phyloP scores from a whole-genome alignment of 2,113 vertebrate species.

The Sturnira hondurensis region DNA sequence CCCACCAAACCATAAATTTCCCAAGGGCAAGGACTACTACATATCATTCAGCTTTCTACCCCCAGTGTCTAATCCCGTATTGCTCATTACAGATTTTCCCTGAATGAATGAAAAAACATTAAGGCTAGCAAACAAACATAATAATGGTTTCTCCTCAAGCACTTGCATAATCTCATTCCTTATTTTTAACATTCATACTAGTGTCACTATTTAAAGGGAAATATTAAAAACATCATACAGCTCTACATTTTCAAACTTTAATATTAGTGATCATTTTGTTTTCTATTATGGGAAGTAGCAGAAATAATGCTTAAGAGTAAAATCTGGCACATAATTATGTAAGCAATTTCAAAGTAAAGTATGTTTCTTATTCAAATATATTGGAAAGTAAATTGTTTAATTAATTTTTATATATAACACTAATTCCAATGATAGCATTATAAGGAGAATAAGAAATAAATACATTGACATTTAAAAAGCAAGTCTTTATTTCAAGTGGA shows the following conservation, averaged over 20 bases:
- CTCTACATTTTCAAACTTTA: slow-evolving; percentile 20
- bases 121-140: not conserved
- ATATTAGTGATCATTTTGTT: not conserved
- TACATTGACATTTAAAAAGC: slow-evolving; percentile 14
- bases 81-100: slow-evolving; percentile 14
- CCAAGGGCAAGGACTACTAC: not conserved
- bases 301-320: slow-evolving; percentile 14
- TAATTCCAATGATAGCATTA: slow-evolving; percentile 29
- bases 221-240: slow-evolving; percentile 6
- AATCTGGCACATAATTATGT: not conserved
- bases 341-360: slow-evolving; percentile 41
- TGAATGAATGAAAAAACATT: not conserved
- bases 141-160: not conserved
- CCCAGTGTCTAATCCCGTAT: not conserved
- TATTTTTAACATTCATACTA: slow-evolving; percentile 30
- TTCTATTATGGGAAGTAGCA: not conserved
- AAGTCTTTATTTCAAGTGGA: slow-evolving; percentile 24
- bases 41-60: not conserved
- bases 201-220: slow-evolving; percentile 9
- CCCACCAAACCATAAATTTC: not conserved
- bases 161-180: not conserved
- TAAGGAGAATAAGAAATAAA: slow-evolving; percentile 4
- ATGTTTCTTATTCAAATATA: not conserved
- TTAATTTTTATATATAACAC: slow-evolving; percentile 18
- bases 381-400: not conserved